Base-by-base conservation (phyloP, 2,888 invertebrate genomes). In the Phasia obesa region DNA sequence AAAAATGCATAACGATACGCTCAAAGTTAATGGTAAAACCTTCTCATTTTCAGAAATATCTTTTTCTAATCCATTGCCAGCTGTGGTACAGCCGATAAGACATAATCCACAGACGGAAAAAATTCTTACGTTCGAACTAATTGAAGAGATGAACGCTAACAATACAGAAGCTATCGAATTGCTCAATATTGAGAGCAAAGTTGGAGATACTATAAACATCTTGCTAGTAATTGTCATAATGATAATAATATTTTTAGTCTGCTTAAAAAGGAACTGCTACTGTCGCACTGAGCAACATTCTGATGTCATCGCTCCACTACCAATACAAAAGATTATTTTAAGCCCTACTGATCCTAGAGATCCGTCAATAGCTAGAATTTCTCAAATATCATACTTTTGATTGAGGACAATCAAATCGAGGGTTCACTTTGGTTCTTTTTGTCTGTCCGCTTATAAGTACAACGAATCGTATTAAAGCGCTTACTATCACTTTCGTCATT, bases 1-100 rank as follows among this genome's bases (percentile, higher is more conserved):
- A 7, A 51, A 35, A 65, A 49, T 65, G 5, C 35, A 51, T 11
- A 65, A 65, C 19, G 65, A 65, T 2, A 65, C 49, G 9, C 4
- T 42, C 15, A n/a, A 3, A 5, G 42, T 42, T 2, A 42, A 42
- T n/a, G n/a, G 15, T 15, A 60, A 60, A 60, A 60, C 42, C 15
- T 42, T n/a, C 13, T 38, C 38, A 42, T 42, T 42, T n/a, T 42
- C 42, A n/a, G 42, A 42, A n/a, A 42, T 42, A n/a, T 42, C 38
- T 42, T n/a, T n/a, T 42, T 42, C 42, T 42, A 42, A 6, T n/a
- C 42, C 42, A n/a, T n/a, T 42, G n/a, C 42, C 42, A n/a, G n/a
- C 42, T 4, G n/a, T 42, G n/a, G 42, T n/a, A 38, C 38, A 38
- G 38, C 38, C 38, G 2, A 38, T 42, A 42, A 6, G 3, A 2